Percentiles rank a stretch among this genome's conserved stretches.
These are phyloP conservation scores for Craniophora ligustri DNA, from an alignment of 2,888 invertebrate species.

Conservation along the genomic window DNA sequence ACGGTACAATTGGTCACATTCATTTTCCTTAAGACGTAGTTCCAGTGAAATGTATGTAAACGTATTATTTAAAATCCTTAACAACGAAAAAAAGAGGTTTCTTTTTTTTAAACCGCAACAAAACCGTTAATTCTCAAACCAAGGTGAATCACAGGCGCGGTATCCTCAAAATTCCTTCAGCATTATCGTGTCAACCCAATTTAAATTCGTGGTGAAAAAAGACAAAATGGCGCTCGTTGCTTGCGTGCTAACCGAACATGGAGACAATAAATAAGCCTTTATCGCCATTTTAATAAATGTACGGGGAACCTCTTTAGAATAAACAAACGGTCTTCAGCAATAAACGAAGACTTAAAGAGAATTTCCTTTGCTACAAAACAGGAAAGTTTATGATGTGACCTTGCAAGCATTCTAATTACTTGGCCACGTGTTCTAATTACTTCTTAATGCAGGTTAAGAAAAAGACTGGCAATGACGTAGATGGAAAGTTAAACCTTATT, in stretches of 20 bases:
- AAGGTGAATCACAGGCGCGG: slow-evolving; percentile 40
- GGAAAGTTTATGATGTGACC: slow-evolving; percentile 68
- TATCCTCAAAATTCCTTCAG: slow-evolving; percentile 47
- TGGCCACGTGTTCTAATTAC: slow-evolving; percentile 57
- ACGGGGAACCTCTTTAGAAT: slow-evolving; percentile 77
- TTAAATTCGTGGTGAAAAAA: slow-evolving; percentile 55
- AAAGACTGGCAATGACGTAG: no score
- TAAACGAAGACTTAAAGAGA: slow-evolving; percentile 59
- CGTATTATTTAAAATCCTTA: neutral
- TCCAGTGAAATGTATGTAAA: neutral
- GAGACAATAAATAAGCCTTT: slow-evolving; percentile 85
- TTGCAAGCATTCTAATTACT: no score
- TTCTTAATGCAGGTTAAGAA: slow-evolving; percentile 23
- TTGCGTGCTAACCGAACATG: slow-evolving; percentile 80
- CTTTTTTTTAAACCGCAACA: slow-evolving; percentile 6
- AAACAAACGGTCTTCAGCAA: slow-evolving; percentile 76
- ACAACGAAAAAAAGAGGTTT: neutral
- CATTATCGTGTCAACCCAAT: slow-evolving; percentile 60
- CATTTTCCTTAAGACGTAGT: neutral
- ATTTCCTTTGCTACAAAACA: slow-evolving; percentile 56
- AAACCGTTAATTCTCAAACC: slow-evolving; percentile 38
- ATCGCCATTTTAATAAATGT: slow-evolving; percentile 87
- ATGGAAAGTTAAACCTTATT: no score
- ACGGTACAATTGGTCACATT: no score
- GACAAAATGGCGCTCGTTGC: slow-evolving; percentile 56